Evolutionary conservation across 2,888 invertebrate genomes (phyloP), one percentile per base, ranked within the genome.

Genomic region (Arctia plantaginis): DNA sequence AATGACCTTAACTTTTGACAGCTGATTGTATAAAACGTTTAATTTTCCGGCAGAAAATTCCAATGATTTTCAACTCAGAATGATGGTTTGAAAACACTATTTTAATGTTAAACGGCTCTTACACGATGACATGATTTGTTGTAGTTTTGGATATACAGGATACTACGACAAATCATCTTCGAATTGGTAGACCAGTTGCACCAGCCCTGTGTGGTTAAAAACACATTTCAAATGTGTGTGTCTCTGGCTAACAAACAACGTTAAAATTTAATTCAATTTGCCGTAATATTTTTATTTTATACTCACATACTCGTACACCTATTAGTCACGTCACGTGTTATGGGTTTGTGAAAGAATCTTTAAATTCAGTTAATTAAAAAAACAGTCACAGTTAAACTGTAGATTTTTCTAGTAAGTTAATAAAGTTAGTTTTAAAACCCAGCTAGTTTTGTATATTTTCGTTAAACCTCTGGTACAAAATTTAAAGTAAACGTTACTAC

Each of bases 401-500:
- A 27, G 27, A 27, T 59, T 59, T 27, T 59, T 27, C 35, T 59
- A n/a, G 1, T n/a, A 20, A 6, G 27, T 33, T 13, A 18, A 35
- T 10, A 39, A 66, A 66, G n/a, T n/a, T n/a, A 4, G n/a, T n/a
- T n/a, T n/a, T n/a, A 27, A 33, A 15, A 66, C 6, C 15, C 15
- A 66, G 8, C 41, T 66, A 18, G 27, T 41, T n/a, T 13, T 4
- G 47, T 33, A 47, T 10, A 18, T 44, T 47, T 67, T 44, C 67
- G 30, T 41, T 18, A 69, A 55, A 39, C 55, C 55, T n/a, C 59
- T 41, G 44, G 65, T 71, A 65, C 67, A 47, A 74, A 64, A 35
- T 41, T 68, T 62, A 72, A 79, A 71, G 80, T 72, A 85, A 80
- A 84, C 69, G 59, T 20, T 72, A 77, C 70, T 75, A 78, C 66